Evolutionary conservation across 64 coral and sea anemone species (phyloP), one percentile per base, ranked within the genome.

Genomic region (Hydrozoanthus tunicans): DNA sequence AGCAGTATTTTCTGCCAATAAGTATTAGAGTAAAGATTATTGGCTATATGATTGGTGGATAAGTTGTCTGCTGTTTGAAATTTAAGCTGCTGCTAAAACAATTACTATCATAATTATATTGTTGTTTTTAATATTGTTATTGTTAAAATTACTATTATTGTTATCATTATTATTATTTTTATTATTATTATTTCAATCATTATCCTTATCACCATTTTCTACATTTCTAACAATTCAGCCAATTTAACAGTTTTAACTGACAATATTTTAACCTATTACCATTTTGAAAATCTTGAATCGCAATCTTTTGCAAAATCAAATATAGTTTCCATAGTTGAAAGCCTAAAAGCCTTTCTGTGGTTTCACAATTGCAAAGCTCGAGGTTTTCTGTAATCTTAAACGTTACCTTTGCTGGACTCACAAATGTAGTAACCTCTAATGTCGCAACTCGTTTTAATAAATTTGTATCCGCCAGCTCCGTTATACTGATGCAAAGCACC

Each of bases 331-430:
- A 43, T 43, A 43, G 32, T 43, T 43, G 32, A 43, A 43, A 43
- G 32, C 32, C 32, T 43, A 43, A 20, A 20, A 20, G 20, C 20
- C 20, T 43, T 43, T 43, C 32, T 43, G 32, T 43, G 32, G 2
- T 43, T 43, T 43, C 32, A 43, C 32, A 43, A 43, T 43, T 43
- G 0, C 32, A 43, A 43, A 43, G 32, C 32, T 43, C 32, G 32
- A 43, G 32, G 2, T 43, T 43, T 0, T 15, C 3, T 5, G 64
- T 9, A 69, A 1, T 11, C 6, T 58, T 57, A 23, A 86, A 72
- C 83, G 32, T 86, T 53, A 86, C 83, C 20, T 73, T 86, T 67
- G 11, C 59, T 52, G 9, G 83, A 72, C n/a, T 72, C 83, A 24
- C 83, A 86, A 20, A 86, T 86, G 83, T 26, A 73, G 52, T 25